Conservation (phyloP, 2,797 vertebrate species). For the Enteromius treurensis region DNA sequence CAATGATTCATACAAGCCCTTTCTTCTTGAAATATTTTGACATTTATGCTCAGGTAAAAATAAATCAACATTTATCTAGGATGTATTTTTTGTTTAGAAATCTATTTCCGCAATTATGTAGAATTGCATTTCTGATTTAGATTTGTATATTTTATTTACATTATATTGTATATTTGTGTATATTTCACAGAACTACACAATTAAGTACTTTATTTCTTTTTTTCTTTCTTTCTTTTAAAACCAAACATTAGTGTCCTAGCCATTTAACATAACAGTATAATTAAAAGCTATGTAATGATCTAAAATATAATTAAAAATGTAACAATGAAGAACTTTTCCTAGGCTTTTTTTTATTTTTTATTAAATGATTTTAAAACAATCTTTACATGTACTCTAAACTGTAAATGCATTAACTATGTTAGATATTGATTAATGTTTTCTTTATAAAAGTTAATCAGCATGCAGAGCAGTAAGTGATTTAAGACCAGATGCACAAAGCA, state of each 20-base stretch:
- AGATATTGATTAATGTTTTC: no score
- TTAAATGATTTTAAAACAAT: not conserved
- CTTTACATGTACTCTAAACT: not conserved
- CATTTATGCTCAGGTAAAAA: not conserved
- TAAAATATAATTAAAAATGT: not conserved
- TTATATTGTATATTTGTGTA: not conserved
- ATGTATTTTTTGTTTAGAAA: not conserved
- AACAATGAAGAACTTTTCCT: not conserved
- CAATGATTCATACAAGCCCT: not conserved
- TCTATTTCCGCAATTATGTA: not conserved
- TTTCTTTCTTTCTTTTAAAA: not conserved
- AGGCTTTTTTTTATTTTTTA: not conserved
- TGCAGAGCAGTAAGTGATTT: not conserved
- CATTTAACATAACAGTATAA: not conserved
- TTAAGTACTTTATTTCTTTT: not conserved
- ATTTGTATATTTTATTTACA: not conserved
- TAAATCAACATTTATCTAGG: not conserved
- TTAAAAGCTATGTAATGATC: not conserved
- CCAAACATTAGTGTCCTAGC: not conserved
- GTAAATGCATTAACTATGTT: not conserved
- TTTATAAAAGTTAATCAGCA: not conserved
- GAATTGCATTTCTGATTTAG: not conserved
- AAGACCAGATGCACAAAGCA: no score
- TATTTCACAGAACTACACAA: no score
- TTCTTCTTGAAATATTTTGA: not conserved